Evolutionary conservation across 1,140 invertebrate species (phyloP), one percentile per base, ranked within the genome.

Genomic region (Octopus bimaculoides): DNA sequence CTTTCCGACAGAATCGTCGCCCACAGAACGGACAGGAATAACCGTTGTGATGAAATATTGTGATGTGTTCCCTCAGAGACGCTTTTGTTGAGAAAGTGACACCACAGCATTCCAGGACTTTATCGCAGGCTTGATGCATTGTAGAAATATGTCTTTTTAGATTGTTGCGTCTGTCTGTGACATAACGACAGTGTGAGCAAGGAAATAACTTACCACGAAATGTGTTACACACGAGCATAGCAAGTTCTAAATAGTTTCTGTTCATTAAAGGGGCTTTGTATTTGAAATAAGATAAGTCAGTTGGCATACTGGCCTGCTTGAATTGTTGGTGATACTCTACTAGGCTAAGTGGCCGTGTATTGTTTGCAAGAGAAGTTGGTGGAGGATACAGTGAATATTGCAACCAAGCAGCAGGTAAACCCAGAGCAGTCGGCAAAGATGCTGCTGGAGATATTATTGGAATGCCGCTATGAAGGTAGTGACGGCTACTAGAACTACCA

Each of bases 81-180:
- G 90, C 90, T 81, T 91, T 91, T 77, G 87, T 90, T 52, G 84
- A 84, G 83, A 91, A 91, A 20, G 83, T 82, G 0, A 88, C 85
- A 0, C 89, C 90, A 79, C 91, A 91, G 79, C 91, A 91, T 79
- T 91, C 90, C 1, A 91, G 85, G 9, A 86, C 84, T 80, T 88
- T 88, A 54, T 88, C 86, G 71, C 87, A 89, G 1, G 87, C 83
- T 79, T 90, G 89, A 82, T 91, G 91, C 91, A 91, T 91, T 20
- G 90, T 91, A 2, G 87, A 85, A 12, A 90, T 87, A 81, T 91
- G 91, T n/a, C 91, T 85, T 81, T 91, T 90, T 12, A 91, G 85
- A 82, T 91, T 91, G 83, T 91, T 91, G 54, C 90, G 82, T n/a
- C 91, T 83, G 79, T 91, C 90, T 0, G 91, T 91, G n/a, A 87